Evolutionary conservation across 2,888 invertebrate genomes (phyloP), one percentile per base, ranked within the genome.

Genomic region (Chloromyia formosa): DNA sequence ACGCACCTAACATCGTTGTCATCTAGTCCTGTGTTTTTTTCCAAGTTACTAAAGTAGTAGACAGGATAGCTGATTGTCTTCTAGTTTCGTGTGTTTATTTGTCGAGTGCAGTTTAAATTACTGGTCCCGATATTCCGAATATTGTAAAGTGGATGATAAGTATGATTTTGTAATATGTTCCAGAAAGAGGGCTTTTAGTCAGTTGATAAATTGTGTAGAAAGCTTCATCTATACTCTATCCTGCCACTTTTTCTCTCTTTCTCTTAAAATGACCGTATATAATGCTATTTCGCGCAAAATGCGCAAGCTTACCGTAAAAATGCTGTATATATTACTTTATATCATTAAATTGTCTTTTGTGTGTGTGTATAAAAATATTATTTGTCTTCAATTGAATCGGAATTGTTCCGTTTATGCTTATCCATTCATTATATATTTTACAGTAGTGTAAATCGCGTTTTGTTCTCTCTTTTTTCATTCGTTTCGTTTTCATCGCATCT

Each of bases 291-390:
- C 2, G 16, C 12, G 16, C 20, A 5, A 61, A 2, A 61, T 27
- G 23, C n/a, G 1, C 14, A 27, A 16, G 18, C 23, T 66, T 49
- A 66, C n/a, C 10, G 22, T 12, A 45, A 49, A 0, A 5, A 69
- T 54, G 10, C 5, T 54, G n/a, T 69, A 27, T 61, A 69, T 18
- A 69, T 54, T n/a, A 12, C 27, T 54, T 54, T 69, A 35, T 61
- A 61, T 20, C 1, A 23, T 27, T 61, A 1, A 27, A 23, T 64
- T 64, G 16, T 40, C 14, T 69, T 71, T n/a, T n/a, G 35, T 71
- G 58, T 58, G 58, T 71, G 14, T n/a, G 35, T 71, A 71, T 58
- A 71, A 71, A 71, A 71, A 71, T 71, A 71, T 56, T 71, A 71
- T 71, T 71, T 71, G 71, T 71, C 71, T 71, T 56, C 56, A 71